Evolutionary conservation across 2,797 vertebrate species (phyloP).

Genomic region (Sebastes minor): DNA sequence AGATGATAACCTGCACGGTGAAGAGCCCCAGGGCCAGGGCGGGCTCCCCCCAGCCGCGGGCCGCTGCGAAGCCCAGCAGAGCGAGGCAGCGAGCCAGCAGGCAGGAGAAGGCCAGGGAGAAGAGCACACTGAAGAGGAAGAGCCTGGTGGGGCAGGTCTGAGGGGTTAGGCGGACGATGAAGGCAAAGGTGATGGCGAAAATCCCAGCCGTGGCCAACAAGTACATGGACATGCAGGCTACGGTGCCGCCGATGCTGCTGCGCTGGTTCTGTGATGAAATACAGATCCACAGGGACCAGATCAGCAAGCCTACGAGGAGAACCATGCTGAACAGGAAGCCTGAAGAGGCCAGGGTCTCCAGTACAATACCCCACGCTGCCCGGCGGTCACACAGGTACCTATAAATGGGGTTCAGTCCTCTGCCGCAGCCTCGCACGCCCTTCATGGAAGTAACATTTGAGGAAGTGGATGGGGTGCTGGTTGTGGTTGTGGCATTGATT

Average conservation of each 20-base stretch:
- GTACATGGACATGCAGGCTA: conserved; percentile 84
- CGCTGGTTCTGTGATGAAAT: conserved; percentile 46
- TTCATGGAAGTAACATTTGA: conserved; percentile 9
- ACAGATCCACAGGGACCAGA: conserved; percentile 75
- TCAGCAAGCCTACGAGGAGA: conserved; percentile 80
- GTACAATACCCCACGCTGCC: conserved; percentile 87
- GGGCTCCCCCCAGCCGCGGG: conserved; percentile 79
- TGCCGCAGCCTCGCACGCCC: conserved; percentile 61
- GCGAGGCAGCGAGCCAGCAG: conserved; percentile 87
- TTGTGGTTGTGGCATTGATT: background rate
- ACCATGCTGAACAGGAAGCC: conserved; percentile 87
- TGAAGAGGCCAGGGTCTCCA: conserved; percentile 82
- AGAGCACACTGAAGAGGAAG: conserved; percentile 90
- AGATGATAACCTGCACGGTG: conserved; percentile 89
- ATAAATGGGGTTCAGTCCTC: conserved; percentile 71
- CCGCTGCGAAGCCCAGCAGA: conserved; percentile 79
- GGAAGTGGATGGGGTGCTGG: background rate
- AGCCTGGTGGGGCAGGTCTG: conserved; percentile 87
- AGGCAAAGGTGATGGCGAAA: conserved; percentile 90
- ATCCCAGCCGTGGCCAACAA: conserved; percentile 86
- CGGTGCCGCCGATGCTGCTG: conserved; percentile 68
- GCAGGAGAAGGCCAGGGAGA: conserved; percentile 90
- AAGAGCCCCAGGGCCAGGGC: conserved; percentile 75
- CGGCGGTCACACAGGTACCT: conserved; percentile 83
- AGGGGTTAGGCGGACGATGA: conserved; percentile 83